phyloP scores from a whole-genome alignment of 2,888 invertebrate genomes.

The Agrochola lota region DNA sequence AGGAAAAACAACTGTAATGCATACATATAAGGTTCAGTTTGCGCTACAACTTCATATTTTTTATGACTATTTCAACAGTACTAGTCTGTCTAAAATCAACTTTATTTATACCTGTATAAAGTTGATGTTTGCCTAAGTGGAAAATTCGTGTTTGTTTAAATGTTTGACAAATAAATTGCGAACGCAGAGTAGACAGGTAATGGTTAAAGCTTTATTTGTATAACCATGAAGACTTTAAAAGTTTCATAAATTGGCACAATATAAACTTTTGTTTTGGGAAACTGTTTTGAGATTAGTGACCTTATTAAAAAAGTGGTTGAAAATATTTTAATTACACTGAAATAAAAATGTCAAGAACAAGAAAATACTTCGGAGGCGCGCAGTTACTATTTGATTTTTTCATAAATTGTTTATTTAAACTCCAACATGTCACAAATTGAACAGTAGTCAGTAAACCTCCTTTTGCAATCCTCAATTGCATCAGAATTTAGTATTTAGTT shows the following conservation, averaged over 20 bases:
- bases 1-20: too few species aligned
- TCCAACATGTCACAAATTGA: neutral
- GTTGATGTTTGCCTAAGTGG: too few species aligned
- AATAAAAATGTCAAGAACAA: neutral
- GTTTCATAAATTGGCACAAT: constrained; percentile 35
- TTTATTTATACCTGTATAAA: too few species aligned
- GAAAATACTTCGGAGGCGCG: too few species aligned
- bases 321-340: neutral
- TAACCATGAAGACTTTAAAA: constrained; percentile 53
- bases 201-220: constrained; percentile 82
- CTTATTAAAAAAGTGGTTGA: neutral
- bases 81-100: too few species aligned
- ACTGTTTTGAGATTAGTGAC: constrained; percentile 1
- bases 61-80: too few species aligned
- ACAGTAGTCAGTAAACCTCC: neutral
- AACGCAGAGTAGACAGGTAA: constrained; percentile 70
- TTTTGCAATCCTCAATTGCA: neutral
- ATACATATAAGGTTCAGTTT: too few species aligned
- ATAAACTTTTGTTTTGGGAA: constrained; percentile 28
- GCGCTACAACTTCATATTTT: too few species aligned
- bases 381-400: neutral
- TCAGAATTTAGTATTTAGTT: too few species aligned
- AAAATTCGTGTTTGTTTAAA: too few species aligned
- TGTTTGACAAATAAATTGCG: too few species aligned
- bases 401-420: neutral